Evolutionary conservation across 2,797 vertebrate species (phyloP).

Genomic region (Melanotaenia nigrans): DNA sequence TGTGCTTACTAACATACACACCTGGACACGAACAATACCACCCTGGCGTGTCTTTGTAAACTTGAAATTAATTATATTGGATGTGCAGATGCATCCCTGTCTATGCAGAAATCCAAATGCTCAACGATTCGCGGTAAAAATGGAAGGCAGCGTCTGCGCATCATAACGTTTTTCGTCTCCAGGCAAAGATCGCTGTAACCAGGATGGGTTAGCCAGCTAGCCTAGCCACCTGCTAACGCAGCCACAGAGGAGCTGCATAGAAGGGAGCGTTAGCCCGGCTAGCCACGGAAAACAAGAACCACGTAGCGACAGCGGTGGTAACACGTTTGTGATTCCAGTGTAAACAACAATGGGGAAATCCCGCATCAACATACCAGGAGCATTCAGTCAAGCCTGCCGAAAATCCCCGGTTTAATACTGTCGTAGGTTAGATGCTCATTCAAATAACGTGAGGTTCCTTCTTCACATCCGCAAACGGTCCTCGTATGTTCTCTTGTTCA

Average conservation of each 20-base stretch:
- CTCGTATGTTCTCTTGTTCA: slow-evolving; percentile 57
- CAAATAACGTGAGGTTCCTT: slow-evolving; percentile 12
- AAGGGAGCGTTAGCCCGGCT: slow-evolving; percentile 8
- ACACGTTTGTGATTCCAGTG: slow-evolving; percentile 10
- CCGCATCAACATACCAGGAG: slow-evolving; percentile 40
- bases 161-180: slow-evolving; percentile 50
- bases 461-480: slow-evolving; percentile 62
- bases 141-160: slow-evolving; percentile 53
- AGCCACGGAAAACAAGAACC: slow-evolving; percentile 31
- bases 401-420: not conserved
- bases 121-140: slow-evolving; percentile 37
- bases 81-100: not conserved
- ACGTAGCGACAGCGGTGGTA: not conserved
- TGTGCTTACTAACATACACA: slow-evolving; percentile 28
- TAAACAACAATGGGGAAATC: slow-evolving; percentile 4
- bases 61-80: not conserved
- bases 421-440: slow-evolving; percentile 29
- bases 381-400: not conserved
- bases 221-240: slow-evolving; percentile 44
- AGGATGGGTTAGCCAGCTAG: slow-evolving; percentile 43
- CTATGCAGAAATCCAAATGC: slow-evolving; percentile 33
- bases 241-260: not conserved
- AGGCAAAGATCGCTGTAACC: slow-evolving; percentile 54
- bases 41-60: not conserved
- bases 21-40: not conserved